These are phyloP conservation scores for Syngnathoides biaculeatus DNA, from an alignment of 2,113 vertebrate species.

Conservation along the genomic window DNA sequence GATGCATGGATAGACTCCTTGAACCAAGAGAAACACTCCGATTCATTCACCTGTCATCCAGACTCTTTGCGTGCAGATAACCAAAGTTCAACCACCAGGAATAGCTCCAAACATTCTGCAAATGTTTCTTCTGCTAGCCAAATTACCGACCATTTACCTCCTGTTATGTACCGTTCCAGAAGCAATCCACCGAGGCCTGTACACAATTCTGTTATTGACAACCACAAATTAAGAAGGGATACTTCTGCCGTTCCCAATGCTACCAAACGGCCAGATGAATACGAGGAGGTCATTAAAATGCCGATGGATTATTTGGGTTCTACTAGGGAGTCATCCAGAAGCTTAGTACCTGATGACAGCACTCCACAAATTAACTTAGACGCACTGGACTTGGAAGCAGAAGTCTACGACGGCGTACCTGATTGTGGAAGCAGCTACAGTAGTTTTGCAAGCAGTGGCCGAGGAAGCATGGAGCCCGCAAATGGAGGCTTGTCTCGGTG, in stretches of 20 bases:
- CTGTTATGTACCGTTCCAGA: constrained; percentile 5
- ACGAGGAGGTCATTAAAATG: constrained; percentile 22
- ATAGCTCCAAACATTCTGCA: constrained; percentile 22
- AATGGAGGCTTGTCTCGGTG: constrained; percentile 58
- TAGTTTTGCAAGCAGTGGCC: constrained; percentile 76
- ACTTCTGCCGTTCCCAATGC: constrained; percentile 6
- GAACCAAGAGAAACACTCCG: constrained; percentile 55
- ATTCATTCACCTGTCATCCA: constrained; percentile 8
- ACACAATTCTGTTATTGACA: constrained; percentile 8
- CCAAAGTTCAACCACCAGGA: constrained; percentile 6
- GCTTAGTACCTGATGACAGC: neutral
- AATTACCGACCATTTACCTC: constrained; percentile 9
- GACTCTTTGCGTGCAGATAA: constrained; percentile 21
- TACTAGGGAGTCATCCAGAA: constrained; percentile 7
- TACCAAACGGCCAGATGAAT: constrained; percentile 28
- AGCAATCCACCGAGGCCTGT: constrained; percentile 5
- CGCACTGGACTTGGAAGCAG: constrained; percentile 38
- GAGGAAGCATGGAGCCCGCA: constrained; percentile 72
- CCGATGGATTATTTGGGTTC: constrained; percentile 16
- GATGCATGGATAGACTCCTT: constrained; percentile 72
- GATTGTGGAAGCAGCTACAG: constrained; percentile 66
- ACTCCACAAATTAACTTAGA: neutral
- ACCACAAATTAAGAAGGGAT: constrained; percentile 23
- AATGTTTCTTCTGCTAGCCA: constrained; percentile 14
- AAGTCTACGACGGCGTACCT: constrained; percentile 30